Evolutionary conservation across 2,888 invertebrate genomes (phyloP).

Genomic region (Clistopyga incitator): DNA sequence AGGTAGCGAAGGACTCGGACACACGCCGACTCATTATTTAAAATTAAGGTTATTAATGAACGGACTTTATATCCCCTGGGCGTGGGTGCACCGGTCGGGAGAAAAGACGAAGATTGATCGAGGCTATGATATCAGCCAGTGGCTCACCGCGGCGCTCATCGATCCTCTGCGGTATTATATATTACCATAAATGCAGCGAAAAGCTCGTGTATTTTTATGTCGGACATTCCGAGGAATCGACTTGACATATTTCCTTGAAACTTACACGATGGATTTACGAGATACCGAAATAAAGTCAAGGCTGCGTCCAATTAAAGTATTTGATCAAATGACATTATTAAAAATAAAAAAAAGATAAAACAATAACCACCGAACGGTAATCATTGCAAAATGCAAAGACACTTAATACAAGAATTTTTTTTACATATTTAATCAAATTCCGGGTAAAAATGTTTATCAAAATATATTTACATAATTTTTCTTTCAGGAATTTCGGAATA

Average conservation of each 20-base stretch:
- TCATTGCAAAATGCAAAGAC: no score
- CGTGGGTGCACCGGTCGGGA: neutral
- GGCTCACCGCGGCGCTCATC: constrained; percentile 48
- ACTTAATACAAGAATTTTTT: no score
- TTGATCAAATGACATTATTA: neutral
- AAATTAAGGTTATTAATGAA: constrained; percentile 65
- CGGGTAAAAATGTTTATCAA: no score
- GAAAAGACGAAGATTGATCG: constrained; percentile 52
- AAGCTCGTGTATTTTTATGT: neutral
- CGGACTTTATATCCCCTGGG: constrained; percentile 31
- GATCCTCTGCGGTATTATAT: constrained; percentile 23
- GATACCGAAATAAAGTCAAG: neutral
- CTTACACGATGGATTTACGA: constrained; percentile 1
- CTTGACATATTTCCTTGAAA: neutral
- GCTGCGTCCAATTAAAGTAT: neutral
- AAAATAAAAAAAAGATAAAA: no score
- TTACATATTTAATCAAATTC: no score
- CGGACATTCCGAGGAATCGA: neutral
- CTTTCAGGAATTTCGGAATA: no score
- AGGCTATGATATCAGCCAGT: constrained; percentile 42
- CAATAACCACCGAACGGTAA: no score
- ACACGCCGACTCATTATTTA: constrained; percentile 56
- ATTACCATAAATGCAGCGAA: neutral
- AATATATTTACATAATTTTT: no score
- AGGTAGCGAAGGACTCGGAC: constrained; percentile 14